Base-by-base conservation (phyloP, 2,797 vertebrate genomes). In the Microtus obscurus region DNA sequence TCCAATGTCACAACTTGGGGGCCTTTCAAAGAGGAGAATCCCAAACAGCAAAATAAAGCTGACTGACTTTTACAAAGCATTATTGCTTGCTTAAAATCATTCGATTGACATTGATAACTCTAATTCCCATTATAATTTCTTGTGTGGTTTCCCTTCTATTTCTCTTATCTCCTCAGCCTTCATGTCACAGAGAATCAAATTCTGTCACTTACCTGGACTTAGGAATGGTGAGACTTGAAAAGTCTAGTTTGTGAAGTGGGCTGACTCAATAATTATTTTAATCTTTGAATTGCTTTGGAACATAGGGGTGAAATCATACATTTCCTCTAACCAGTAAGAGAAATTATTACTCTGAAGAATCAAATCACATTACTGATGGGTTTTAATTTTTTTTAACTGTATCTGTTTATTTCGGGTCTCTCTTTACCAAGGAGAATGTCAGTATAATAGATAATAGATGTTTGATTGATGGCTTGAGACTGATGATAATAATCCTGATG, bases 401-500 rank as follows among this genome's bases (percentile, higher is more conserved):
- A 14, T 92, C 87, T 95, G 40, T 89, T 94, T 90, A 73, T 74
- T 85, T 93, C 77, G 29, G n/a, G 6, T 95, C 27, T 94, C 56
- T 93, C 65, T 67, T 82, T 77, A 76, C 92, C 19, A 7, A 87
- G 67, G 92, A 96, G 67, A 80, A 79, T 89, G 89, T 71, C 83
- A 95, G 40, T 77, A 43, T 96, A 96, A 97, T 92, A 89, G 53
- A 94, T 76, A 59, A 59, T 23, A 23, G n/a, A 45, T 94, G 14
- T 87, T 93, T 96, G 87, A 92, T 94, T 91, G 92, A 96, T 95
- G 89, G 82, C 48, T 96, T 67, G 89, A 7, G 92, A 93, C 67
- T 93, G 82, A 96, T 95, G 85, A 96, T 95, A 74, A 95, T 95
- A 90, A 96, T 97, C 93, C 69, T 74, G 40, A 89, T 95, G 82